Conservation (phyloP, 2,797 vertebrate genomes). For the Paramormyrops hopkinsi region DNA sequence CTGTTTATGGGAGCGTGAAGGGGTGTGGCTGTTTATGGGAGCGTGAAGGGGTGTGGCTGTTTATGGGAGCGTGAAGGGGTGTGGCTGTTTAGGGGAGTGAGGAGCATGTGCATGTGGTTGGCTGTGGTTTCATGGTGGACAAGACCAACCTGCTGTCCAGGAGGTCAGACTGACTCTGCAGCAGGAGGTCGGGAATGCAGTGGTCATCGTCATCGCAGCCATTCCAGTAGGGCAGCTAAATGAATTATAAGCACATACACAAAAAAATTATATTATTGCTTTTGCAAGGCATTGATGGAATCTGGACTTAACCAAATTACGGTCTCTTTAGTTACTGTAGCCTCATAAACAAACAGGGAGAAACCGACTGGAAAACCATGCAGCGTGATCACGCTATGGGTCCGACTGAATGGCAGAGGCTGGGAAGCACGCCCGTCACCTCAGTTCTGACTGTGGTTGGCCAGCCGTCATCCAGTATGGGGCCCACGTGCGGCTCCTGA, state of each 20-base stretch:
- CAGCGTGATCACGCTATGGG: not conserved
- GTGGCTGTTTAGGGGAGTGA: not conserved
- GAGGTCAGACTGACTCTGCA: conserved; percentile 80
- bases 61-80: not conserved
- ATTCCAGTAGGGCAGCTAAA: conserved; percentile 93
- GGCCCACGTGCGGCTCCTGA: conserved; percentile 61
- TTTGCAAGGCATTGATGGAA: not conserved
- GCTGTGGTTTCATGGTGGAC: conserved; percentile 15
- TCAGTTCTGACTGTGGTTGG: conserved; percentile 74
- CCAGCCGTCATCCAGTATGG: conserved; percentile 82
- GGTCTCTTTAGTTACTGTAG: not conserved
- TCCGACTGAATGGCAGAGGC: not conserved
- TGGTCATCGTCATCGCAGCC: conserved; percentile 92
- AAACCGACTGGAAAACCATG: not conserved
- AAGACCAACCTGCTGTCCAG: conserved; percentile 75
- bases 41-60: not conserved
- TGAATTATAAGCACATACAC: not conserved
- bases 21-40: not conserved
- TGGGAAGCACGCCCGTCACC: conserved; percentile 51
- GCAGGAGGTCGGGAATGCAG: conserved; percentile 82
- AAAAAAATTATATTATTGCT: not conserved
- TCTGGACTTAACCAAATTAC: not conserved
- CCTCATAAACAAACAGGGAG: not conserved
- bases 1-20: not conserved
- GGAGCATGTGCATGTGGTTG: not conserved